Percentiles rank a stretch among this genome's conserved stretches.
Evolutionary conservation across 1,140 invertebrate species (phyloP).

Genomic region (Paraescarpia echinospica): DNA sequence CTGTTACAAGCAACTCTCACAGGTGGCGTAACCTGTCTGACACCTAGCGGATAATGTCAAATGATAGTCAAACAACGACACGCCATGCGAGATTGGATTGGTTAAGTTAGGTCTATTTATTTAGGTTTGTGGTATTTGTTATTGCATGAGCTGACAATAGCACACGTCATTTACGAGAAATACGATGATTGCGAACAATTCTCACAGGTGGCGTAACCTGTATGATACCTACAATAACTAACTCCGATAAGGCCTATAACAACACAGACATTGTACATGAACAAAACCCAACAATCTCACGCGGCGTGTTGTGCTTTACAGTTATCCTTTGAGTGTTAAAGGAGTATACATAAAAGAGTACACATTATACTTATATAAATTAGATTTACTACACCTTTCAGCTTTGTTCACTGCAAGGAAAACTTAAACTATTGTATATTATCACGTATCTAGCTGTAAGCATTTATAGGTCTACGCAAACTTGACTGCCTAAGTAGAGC

Average conservation of each 20-base stretch:
- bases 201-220: no score
- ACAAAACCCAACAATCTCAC: neutral
- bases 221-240: no score
- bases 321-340: neutral
- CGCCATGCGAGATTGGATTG: neutral
- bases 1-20: neutral
- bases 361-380: neutral
- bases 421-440: neutral
- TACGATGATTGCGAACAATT: no score
- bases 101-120: neutral
- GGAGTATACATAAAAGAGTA: neutral
- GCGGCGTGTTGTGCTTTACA: neutral
- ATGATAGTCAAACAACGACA: neutral
- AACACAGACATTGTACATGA: neutral
- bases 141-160: neutral
- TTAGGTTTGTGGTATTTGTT: neutral
- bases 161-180: no score
- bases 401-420: neutral
- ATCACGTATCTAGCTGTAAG: neutral
- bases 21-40: neutral
- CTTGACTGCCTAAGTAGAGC: neutral
- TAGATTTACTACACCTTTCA: neutral
- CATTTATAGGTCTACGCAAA: neutral
- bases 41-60: neutral
- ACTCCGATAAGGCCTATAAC: neutral